Conservation (phyloP, 2,797 vertebrate species). For the Distichodus sexfasciatus region DNA sequence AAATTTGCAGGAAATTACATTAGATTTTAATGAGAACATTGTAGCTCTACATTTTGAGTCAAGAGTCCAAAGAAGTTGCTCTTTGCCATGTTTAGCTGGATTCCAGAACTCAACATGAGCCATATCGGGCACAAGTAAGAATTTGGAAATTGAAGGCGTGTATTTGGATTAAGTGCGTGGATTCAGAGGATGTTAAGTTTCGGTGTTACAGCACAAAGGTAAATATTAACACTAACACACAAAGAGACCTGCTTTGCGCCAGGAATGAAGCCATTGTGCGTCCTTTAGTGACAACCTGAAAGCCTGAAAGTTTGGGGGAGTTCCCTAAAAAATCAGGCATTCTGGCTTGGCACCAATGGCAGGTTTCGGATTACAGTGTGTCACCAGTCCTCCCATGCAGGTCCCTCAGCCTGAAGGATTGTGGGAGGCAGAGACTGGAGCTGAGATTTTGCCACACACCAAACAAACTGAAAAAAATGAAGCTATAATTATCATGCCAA, state of each 20-base stretch:
- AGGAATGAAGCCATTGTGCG: background rate
- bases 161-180: background rate
- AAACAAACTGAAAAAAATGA: conserved; percentile 1
- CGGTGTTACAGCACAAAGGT: too few species aligned
- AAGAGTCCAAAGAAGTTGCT: background rate
- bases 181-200: too few species aligned
- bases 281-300: background rate
- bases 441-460: background rate
- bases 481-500: conserved; percentile 8
- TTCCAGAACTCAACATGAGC: background rate
- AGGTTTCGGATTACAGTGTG: conserved; percentile 3
- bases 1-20: too few species aligned
- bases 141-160: background rate
- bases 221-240: too few species aligned
- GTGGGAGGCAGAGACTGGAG: background rate
- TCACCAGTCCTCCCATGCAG: conserved; percentile 13
- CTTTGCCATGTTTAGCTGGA: background rate
- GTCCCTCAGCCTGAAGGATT: background rate
- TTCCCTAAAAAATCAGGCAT: background rate
- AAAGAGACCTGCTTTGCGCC: too few species aligned
- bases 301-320: background rate
- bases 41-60: too few species aligned
- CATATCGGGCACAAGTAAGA: background rate
- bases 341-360: background rate
- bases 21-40: too few species aligned